Evolutionary conservation across 2,113 vertebrate species (phyloP).

Genomic region (Raja brachyura): DNA sequence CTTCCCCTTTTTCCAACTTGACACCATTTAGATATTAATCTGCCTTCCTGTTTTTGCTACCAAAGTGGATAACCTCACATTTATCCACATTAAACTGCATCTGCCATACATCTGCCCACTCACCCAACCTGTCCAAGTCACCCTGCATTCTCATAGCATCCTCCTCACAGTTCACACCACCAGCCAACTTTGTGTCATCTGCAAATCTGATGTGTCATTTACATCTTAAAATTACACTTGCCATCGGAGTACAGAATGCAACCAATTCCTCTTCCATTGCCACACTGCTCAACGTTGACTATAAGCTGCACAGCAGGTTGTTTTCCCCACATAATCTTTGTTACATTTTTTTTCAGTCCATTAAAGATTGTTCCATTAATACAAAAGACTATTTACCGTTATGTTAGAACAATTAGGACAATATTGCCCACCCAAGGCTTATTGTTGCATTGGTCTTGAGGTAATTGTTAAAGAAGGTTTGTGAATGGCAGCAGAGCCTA

Average conservation of each 20-base stretch:
- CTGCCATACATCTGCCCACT: no score
- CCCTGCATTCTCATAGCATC: no score
- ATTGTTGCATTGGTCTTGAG: not conserved
- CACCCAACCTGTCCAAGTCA: no score
- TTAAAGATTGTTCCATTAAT: not conserved
- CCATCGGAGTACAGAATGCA: not conserved
- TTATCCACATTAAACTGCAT: no score
- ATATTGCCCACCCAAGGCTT: not conserved
- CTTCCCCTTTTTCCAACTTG: no score
- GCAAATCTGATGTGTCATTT: no score
- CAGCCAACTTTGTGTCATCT: no score
- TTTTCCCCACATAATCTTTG: not conserved
- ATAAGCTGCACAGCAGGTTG: not conserved
- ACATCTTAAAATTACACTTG: not conserved
- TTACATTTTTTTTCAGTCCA: not conserved
- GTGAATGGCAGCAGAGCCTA: not conserved
- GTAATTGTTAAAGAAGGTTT: not conserved
- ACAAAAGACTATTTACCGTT: not conserved
- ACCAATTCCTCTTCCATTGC: not conserved
- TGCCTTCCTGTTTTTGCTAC: no score
- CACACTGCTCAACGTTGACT: not conserved
- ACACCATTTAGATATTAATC: no score
- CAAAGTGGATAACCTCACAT: no score
- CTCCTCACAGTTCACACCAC: no score
- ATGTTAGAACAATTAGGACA: no score